These are phyloP conservation scores for Monopterus albus DNA, from an alignment of 2,113 vertebrate species.

Conservation along the genomic window DNA sequence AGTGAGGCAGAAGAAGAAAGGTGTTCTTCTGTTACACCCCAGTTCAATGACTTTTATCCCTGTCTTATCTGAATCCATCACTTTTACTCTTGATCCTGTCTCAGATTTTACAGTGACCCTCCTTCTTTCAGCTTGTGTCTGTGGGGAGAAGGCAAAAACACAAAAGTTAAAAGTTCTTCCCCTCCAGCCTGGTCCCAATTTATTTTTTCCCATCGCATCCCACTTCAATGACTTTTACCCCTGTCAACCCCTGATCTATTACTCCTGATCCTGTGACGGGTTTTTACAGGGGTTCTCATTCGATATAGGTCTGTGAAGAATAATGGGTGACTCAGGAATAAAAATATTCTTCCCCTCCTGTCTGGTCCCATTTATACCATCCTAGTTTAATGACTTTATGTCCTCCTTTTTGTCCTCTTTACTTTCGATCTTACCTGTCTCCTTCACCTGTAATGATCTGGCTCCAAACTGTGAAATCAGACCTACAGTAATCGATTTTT, in stretches of 20 bases:
- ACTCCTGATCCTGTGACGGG: no score
- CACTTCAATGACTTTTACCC: neutral
- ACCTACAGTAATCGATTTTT: no score
- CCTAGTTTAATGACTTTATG: neutral
- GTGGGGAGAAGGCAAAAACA: neutral
- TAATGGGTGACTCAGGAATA: neutral
- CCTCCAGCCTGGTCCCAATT: neutral
- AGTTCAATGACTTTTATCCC: neutral
- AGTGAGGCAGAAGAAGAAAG: no score
- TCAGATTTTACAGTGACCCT: neutral
- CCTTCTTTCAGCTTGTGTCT: neutral
- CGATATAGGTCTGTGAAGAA: no score
- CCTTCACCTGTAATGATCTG: neutral
- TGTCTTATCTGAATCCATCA: neutral
- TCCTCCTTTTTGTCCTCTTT: no score
- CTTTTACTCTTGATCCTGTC: neutral
- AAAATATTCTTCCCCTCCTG: neutral
- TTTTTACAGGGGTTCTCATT: no score
- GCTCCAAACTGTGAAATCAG: no score
- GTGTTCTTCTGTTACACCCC: no score
- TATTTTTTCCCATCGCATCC: neutral
- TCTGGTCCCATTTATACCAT: neutral
- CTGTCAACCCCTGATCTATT: neutral
- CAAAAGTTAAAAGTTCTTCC: neutral
- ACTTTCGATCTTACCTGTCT: no score